A percentile compares a stretch with the other conserved stretches of the same genome.
Evolutionary conservation across 2,113 vertebrate species (phyloP).

Genomic region (Pituophis catenifer): DNA sequence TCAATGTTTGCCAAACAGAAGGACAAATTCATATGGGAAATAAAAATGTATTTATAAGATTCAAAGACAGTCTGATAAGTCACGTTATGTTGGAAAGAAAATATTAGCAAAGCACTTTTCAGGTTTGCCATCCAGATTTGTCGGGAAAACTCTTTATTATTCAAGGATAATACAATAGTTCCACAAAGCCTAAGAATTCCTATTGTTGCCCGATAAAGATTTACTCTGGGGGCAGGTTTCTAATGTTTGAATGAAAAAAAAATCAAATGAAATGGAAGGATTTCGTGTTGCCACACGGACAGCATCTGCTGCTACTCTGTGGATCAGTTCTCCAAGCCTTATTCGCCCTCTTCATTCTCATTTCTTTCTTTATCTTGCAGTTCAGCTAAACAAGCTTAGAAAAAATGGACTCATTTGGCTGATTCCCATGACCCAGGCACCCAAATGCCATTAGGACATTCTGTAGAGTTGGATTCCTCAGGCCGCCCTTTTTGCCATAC

Average conservation of each 20-base stretch:
- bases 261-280: neutral
- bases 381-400: neutral
- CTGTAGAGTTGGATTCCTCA: neutral
- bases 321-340: neutral
- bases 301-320: neutral
- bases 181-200: conserved; percentile 40
- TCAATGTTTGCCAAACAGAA: conserved; percentile 64
- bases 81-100: conserved; percentile 46
- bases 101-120: conserved; percentile 30
- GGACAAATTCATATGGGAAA: conserved; percentile 64
- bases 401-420: neutral
- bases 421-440: neutral
- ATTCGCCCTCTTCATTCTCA: neutral
- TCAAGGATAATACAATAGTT: conserved; percentile 29
- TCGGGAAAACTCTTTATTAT: conserved; percentile 49
- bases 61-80: conserved; percentile 54
- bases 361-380: neutral
- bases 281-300: neutral
- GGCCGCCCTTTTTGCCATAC: neutral
- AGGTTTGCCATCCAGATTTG: conserved; percentile 41
- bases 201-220: conserved; percentile 41
- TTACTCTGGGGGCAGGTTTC: conserved; percentile 43
- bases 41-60: conserved; percentile 56
- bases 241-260: neutral
- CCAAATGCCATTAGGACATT: neutral